Evolutionary conservation across 1,140 invertebrate genomes (phyloP).

Genomic region (Bactericera cockerelli): DNA sequence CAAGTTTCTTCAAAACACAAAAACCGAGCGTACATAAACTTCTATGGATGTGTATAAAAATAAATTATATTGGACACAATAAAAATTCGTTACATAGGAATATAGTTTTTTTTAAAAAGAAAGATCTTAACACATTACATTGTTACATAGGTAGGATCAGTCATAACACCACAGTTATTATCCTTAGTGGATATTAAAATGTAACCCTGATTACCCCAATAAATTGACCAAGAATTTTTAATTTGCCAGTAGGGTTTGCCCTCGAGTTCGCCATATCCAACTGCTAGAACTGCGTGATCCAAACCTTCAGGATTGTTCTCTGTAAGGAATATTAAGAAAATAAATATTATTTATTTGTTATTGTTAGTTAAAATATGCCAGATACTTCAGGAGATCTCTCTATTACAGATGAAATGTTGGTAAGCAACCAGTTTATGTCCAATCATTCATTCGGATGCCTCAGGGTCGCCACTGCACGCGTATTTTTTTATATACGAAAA

Average conservation of each 20-base stretch:
- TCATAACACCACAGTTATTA: slow-evolving; percentile 84
- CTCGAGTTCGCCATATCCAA: slow-evolving; percentile 76
- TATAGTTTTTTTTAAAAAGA: no score
- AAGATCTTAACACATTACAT: no score
- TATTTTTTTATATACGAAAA: no score
- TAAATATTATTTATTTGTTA: no score
- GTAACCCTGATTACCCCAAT: slow-evolving; percentile 91
- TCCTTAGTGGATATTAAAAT: slow-evolving; percentile 73
- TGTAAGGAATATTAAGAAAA: slow-evolving; percentile 28
- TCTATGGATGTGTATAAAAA: no score
- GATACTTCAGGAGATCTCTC: not conserved
- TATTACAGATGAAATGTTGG: not conserved
- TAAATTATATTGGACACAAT: no score
- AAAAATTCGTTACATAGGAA: no score
- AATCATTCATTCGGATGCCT: no score
- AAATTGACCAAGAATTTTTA: slow-evolving; percentile 90
- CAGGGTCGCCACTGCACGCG: no score
- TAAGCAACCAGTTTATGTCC: no score
- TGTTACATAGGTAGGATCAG: slow-evolving; percentile 67
- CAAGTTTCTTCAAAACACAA: no score
- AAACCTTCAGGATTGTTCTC: slow-evolving; percentile 52
- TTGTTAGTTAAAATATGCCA: not conserved
- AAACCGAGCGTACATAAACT: no score
- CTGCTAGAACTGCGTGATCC: slow-evolving; percentile 86
- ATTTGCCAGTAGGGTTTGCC: slow-evolving; percentile 78